A percentile compares a stretch with the other conserved stretches of the same genome.
phyloP scores from a whole-genome alignment of 2,113 vertebrate genomes.

The Serilophus lunatus region DNA sequence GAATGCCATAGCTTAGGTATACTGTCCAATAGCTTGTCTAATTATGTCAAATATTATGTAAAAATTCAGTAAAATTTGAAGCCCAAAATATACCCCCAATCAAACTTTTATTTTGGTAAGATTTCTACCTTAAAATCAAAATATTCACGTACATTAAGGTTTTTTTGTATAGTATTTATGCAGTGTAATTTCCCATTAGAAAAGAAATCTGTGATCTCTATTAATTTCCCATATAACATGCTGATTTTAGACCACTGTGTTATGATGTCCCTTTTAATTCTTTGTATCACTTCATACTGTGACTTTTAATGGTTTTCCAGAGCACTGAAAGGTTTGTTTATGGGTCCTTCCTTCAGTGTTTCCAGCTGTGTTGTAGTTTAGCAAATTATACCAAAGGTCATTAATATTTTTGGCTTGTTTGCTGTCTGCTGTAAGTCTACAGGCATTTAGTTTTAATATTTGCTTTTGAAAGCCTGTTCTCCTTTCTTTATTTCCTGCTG shows the following conservation, averaged over 20 bases:
- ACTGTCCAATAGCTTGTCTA: background rate
- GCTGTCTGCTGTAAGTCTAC: constrained; percentile 43
- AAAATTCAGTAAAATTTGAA: background rate
- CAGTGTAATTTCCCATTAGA: constrained; percentile 31
- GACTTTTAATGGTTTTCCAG: constrained; percentile 68
- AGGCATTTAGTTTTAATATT: constrained; percentile 69
- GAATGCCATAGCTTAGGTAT: background rate
- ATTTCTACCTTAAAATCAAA: background rate
- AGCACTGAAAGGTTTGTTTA: constrained; percentile 56
- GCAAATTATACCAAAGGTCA: constrained; percentile 63
- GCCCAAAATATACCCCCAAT: background rate
- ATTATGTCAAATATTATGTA: background rate
- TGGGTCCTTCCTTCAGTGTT: constrained; percentile 38
- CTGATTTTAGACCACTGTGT: constrained; percentile 62
- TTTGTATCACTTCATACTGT: constrained; percentile 70
- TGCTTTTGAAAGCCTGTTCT: constrained; percentile 56
- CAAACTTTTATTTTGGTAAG: background rate
- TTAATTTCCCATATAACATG: constrained; percentile 53
- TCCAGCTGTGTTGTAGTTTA: constrained; percentile 68
- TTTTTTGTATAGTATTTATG: constrained; percentile 10
- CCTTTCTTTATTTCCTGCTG: constrained; percentile 60
- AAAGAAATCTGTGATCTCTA: constrained; percentile 36
- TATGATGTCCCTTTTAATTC: constrained; percentile 57
- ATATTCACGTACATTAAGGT: background rate
- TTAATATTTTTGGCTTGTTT: constrained; percentile 54